Conservation (phyloP, 23 tunicate genomes). For the Corella eumyota region DNA sequence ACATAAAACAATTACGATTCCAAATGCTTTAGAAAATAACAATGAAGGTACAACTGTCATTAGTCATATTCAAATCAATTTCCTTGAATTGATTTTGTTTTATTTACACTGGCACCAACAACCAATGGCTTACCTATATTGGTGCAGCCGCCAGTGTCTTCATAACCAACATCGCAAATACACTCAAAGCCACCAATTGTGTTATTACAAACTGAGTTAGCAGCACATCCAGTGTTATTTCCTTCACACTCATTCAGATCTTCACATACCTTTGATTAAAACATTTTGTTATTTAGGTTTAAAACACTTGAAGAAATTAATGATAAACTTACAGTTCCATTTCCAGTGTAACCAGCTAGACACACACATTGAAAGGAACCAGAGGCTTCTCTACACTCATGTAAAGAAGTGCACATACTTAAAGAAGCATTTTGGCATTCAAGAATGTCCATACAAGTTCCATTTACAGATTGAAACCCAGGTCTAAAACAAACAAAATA, state of each 20-base stretch:
- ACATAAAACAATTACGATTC: no score
- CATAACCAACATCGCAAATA: conserved; percentile 17
- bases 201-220: conserved; percentile 20
- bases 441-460: conserved; percentile 23
- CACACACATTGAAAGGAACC: conserved; percentile 29
- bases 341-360: conserved; percentile 18
- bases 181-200: conserved; percentile 16
- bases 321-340: conserved; percentile 29
- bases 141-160: conserved; percentile 13
- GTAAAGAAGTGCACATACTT: conserved; percentile 15
- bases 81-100: no score
- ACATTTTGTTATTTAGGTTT: no score
- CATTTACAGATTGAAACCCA: conserved; percentile 15
- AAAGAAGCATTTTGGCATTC: conserved; percentile 28
- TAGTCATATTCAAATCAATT: no score
- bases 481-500: conserved; percentile 3
- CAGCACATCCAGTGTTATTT: conserved; percentile 2
- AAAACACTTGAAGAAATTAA: background rate
- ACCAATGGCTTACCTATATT: conserved; percentile 53
- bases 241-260: conserved; percentile 21
- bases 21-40: no score
- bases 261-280: background rate
- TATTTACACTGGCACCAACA: no score
- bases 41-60: no score
- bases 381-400: conserved; percentile 5